A percentile compares a stretch with the other conserved stretches of the same genome.
Conservation (phyloP, 30 jellyfish, hydroid and myxozoan genomes). For the Hydractinia echinata region DNA sequence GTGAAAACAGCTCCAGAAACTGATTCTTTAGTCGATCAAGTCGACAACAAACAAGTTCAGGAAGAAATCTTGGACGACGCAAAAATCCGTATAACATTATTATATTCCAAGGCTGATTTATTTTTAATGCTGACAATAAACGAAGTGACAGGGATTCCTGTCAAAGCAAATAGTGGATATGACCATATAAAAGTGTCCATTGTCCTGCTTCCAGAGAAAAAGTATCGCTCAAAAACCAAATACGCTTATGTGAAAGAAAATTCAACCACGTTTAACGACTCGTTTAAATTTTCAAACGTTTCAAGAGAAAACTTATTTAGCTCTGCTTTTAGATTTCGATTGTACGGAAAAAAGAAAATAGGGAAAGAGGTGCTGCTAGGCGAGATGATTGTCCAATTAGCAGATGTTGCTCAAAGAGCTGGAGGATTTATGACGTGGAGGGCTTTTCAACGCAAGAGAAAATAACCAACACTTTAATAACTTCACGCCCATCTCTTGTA, state of each 20-base stretch:
- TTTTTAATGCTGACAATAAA: constrained; percentile 57
- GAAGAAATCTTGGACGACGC: background rate
- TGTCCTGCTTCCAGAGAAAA: constrained; percentile 71
- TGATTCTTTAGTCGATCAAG: background rate
- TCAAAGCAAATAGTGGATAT: constrained; percentile 37
- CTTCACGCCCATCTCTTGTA: background rate
- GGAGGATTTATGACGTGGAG: constrained; percentile 35
- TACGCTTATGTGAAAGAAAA: constrained; percentile 15
- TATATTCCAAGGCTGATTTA: constrained; percentile 51
- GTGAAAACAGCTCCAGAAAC: constrained; percentile 1
- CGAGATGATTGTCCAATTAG: constrained; percentile 63
- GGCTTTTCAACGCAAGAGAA: background rate
- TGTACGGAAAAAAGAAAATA: constrained; percentile 73
- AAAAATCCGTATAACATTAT: constrained; percentile 48
- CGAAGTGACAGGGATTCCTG: constrained; percentile 33
- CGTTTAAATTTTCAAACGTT: constrained; percentile 64
- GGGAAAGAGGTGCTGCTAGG: constrained; percentile 60
- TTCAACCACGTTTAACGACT: constrained; percentile 48
- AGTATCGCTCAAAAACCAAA: constrained; percentile 64
- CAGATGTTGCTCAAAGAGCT: constrained; percentile 82
- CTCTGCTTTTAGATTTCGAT: constrained; percentile 76
- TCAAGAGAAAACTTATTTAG: constrained; percentile 53
- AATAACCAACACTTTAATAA: background rate
- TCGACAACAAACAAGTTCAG: background rate
- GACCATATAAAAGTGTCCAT: constrained; percentile 48